Base-by-base conservation (phyloP, 1,140 invertebrate species). In the Atta cephalotes region DNA sequence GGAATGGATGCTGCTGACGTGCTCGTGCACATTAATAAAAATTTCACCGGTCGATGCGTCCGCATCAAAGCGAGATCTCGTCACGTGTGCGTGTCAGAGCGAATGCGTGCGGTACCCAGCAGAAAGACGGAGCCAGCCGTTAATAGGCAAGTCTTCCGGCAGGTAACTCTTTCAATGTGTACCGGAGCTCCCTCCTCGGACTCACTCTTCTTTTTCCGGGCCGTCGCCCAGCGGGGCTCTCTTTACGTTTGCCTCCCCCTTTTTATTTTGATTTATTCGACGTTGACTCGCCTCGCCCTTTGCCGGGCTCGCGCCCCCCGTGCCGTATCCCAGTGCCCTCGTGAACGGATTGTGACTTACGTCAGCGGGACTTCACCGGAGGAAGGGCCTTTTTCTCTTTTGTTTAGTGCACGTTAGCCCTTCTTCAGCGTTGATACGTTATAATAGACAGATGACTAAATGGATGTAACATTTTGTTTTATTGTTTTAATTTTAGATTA, bases 181-280 rank as follows among this genome's bases (percentile, higher is more conserved):
- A 62, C 78, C 28, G 71, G 51, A 85, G 56, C 12, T 7, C 53
- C 88, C 91, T 90, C 63, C 12, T 45, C 85, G 74, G 88, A 92
- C 90, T 91, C 21, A 60, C 35, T 76, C 72, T 70, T 21, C 66
- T 65, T 81, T 93, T 94, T 93, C 92, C 92, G 85, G 87, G 79
- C 91, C 90, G 91, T 93, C 92, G 90, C 93, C 80, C 91, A 90
- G 88, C 88, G 70, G 89, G 88, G 89, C 53, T 58, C 85, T 63
- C 58, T 65, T 25, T 76, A 25, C 65, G 49, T 18, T 65, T 71
- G 78, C 49, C 49, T 76, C 84, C 60, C 71, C 87, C 81, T 89
- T 87, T 93, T 94, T 93, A 94, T 94, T 94, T 93, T 94, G 93
- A 94, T 94, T 94, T 94, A 94, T 94, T 92, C 90, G 92, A 94